phyloP scores from a whole-genome alignment of 2,888 invertebrate genomes.

The Lycophotia porphyrea region DNA sequence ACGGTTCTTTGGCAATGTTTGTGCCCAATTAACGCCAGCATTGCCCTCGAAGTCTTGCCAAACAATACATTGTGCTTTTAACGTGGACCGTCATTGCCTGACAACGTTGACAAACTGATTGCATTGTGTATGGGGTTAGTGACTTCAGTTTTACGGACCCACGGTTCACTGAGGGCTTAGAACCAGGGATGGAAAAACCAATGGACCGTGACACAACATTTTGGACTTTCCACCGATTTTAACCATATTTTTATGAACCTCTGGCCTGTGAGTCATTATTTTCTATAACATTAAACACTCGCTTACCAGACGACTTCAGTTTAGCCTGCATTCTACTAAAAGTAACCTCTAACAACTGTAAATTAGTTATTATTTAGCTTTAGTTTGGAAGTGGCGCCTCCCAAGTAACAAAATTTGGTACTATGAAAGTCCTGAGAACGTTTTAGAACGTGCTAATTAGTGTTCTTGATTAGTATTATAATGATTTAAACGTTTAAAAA shows the following conservation, averaged over 20 bases:
- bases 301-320: no score
- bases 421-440: neutral
- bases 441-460: neutral
- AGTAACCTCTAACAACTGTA: no score
- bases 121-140: neutral
- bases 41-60: slow-evolving; percentile 37
- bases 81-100: slow-evolving; percentile 15
- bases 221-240: no score
- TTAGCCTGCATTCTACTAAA: no score
- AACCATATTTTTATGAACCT: no score
- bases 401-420: neutral
- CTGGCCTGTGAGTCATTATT: neutral
- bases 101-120: slow-evolving; percentile 17
- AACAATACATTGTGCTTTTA: slow-evolving; percentile 32
- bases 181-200: neutral
- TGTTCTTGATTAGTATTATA: neutral
- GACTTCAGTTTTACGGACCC: neutral
- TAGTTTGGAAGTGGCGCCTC: no score
- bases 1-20: slow-evolving; percentile 39
- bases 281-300: no score
- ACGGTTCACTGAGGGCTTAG: neutral
- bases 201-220: no score
- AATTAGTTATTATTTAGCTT: no score
- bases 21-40: slow-evolving; percentile 21
- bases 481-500: no score